These are phyloP conservation scores for Mareca strepera DNA, from an alignment of 2,797 vertebrate genomes.

Conservation along the genomic window DNA sequence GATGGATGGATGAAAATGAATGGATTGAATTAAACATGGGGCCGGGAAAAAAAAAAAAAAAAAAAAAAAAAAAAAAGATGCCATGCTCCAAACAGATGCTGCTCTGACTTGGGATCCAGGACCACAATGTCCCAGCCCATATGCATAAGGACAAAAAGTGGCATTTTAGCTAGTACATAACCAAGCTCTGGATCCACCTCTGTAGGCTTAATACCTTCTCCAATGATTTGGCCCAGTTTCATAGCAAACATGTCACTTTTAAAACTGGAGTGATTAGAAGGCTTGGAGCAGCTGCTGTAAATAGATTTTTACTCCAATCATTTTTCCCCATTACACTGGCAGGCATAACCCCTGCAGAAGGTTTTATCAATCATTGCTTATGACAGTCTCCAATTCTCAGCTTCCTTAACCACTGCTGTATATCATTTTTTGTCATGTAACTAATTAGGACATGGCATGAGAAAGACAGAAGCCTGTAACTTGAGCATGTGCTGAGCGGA, in stretches of 20 bases:
- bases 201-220: neutral
- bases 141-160: neutral
- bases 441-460: neutral
- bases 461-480: neutral
- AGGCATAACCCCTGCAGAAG: neutral
- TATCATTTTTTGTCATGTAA: conserved; percentile 23
- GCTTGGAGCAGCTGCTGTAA: neutral
- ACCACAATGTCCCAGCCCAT: neutral
- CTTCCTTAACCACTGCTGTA: neutral
- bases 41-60: neutral
- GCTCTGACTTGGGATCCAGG: neutral
- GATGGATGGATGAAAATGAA: too few relatives aligned
- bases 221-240: neutral
- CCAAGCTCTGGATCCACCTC: neutral
- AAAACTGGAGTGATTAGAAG: neutral
- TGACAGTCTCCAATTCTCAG: neutral
- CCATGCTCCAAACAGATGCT: neutral
- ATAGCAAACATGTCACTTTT: neutral
- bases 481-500: neutral
- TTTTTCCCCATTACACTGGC: neutral
- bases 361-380: conserved; percentile 27
- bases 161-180: neutral
- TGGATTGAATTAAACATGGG: neutral
- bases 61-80: too few relatives aligned
- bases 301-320: neutral